phyloP scores from a whole-genome alignment of 2,888 invertebrate genomes.

The Bellardia bayeri region DNA sequence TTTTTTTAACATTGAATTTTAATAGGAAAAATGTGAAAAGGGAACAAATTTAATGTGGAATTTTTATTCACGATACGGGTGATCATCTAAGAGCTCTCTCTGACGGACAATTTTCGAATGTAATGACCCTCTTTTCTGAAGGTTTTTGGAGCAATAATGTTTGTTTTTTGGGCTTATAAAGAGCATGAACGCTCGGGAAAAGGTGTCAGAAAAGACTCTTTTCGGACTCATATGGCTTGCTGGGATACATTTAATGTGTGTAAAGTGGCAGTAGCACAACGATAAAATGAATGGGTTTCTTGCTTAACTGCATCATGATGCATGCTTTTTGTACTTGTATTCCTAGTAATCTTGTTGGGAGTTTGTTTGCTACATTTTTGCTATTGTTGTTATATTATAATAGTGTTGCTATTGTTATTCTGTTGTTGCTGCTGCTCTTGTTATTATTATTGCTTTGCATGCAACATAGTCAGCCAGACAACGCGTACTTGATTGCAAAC shows the following conservation, averaged over 20 bases:
- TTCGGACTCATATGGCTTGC: no score
- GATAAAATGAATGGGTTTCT: conserved; percentile 68
- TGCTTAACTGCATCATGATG: conserved; percentile 60
- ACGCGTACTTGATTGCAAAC: conserved; percentile 78
- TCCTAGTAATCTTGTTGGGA: background rate
- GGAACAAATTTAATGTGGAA: no score
- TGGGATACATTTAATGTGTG: conserved; percentile 31
- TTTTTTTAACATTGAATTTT: no score
- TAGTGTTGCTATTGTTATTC: conserved; percentile 46
- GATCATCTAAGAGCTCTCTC: no score
- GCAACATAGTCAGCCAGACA: conserved; percentile 55
- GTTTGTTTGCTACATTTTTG: conserved; percentile 24
- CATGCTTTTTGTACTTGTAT: conserved; percentile 32
- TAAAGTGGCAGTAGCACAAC: conserved; percentile 59
- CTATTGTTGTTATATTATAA: conserved; percentile 50
- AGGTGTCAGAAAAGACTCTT: no score
- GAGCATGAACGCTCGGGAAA: no score
- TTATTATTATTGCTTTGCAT: conserved; percentile 46
- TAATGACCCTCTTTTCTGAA: no score
- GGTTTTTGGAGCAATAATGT: no score
- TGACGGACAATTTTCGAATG: no score
- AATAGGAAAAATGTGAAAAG: no score
- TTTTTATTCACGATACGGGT: no score
- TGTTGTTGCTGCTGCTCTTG: conserved; percentile 22
- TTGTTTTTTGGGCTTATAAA: no score